Percentiles rank a stretch among this genome's conserved stretches.
Evolutionary conservation across 23 tunicate species (phyloP).

Genomic region (Trididemnum clinides): DNA sequence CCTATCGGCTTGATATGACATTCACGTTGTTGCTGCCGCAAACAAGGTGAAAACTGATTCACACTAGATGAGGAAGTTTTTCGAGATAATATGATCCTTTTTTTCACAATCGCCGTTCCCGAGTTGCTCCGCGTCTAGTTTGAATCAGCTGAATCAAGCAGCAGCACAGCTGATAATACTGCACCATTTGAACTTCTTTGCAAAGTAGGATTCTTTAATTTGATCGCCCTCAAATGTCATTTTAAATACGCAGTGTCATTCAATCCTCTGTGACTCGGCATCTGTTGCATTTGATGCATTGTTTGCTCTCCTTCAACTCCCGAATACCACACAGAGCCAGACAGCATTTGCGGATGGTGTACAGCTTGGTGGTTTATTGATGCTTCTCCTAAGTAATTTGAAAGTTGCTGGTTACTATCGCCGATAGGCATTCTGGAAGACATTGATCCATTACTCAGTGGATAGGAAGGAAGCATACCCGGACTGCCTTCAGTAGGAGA

Average conservation of each 20-base stretch:
- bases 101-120: too few species aligned
- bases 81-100: too few species aligned
- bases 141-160: too few species aligned
- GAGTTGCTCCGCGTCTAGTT: too few species aligned
- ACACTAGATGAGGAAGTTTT: too few species aligned
- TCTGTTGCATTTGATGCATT: constrained; percentile 41
- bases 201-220: not conserved
- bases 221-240: too few species aligned
- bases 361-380: constrained; percentile 42
- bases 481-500: constrained; percentile 71
- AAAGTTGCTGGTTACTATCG: constrained; percentile 18
- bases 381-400: constrained; percentile 22
- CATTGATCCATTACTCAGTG: constrained; percentile 40
- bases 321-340: constrained; percentile 70
- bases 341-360: constrained; percentile 60
- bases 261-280: constrained; percentile 51
- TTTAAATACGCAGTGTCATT: constrained; percentile 36
- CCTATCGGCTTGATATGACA: too few species aligned
- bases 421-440: not conserved
- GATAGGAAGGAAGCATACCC: constrained; percentile 45
- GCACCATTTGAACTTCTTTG: too few species aligned
- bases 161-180: too few species aligned
- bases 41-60: too few species aligned
- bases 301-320: constrained; percentile 56
- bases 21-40: too few species aligned